A percentile compares a stretch with the other conserved stretches of the same genome.
Evolutionary conservation across 1,140 invertebrate species (phyloP).

Genomic region (Aphis gossypii): DNA sequence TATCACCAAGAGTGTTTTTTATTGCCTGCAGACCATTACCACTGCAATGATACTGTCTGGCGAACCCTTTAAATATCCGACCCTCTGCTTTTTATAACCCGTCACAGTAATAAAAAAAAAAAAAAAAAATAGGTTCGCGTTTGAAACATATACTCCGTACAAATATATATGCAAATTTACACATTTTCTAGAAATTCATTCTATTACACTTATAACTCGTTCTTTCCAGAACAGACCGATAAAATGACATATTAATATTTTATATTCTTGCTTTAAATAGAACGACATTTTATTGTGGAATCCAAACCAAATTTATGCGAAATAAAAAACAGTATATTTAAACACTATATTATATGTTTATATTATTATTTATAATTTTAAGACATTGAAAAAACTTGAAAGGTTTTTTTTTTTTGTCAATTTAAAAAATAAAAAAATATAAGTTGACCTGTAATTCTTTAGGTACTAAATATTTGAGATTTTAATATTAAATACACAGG

Average conservation of each 20-base stretch:
- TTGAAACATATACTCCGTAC: conserved; percentile 54
- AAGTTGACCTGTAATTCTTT: background rate
- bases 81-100: conserved; percentile 57
- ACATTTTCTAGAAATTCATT: conserved; percentile 54
- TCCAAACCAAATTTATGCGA: background rate
- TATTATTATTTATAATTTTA: too few relatives aligned
- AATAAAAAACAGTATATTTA: background rate
- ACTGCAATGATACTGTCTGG: conserved; percentile 57
- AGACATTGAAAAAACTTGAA: background rate
- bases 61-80: conserved; percentile 55
- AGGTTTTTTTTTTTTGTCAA: background rate
- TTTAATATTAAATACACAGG: background rate
- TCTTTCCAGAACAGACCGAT: conserved; percentile 50
- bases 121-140: conserved; percentile 36
- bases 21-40: conserved; percentile 56
- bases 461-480: background rate
- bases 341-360: background rate
- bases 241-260: conserved; percentile 50
- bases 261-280: conserved; percentile 40
- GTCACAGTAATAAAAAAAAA: conserved; percentile 51
- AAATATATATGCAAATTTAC: conserved; percentile 57
- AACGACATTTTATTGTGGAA: background rate
- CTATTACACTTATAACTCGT: conserved; percentile 51
- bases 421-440: background rate
- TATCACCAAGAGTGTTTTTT: conserved; percentile 58